Evolutionary conservation across 2,797 vertebrate species (phyloP).

Genomic region (Dryobates pubescens): DNA sequence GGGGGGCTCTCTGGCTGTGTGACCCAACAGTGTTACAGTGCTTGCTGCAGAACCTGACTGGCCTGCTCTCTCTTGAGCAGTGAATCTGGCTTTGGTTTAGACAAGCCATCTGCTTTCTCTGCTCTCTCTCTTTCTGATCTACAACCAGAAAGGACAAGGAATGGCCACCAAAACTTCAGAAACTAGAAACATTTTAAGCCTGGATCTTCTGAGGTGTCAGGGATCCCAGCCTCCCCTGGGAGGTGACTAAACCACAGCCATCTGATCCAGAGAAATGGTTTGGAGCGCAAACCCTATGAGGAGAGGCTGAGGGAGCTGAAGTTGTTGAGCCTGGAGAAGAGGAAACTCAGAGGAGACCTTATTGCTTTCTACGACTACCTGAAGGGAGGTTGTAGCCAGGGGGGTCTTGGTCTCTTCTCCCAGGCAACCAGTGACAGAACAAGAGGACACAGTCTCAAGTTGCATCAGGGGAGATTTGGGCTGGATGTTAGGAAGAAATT

Average conservation of each 20-base stretch:
- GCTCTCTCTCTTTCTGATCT: not conserved
- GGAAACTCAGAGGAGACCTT: no score
- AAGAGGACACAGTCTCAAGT: no score
- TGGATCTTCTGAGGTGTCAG: not conserved
- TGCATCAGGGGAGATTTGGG: no score
- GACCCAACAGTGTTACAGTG: not conserved
- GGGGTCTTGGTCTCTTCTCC: no score
- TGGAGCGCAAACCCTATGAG: no score
- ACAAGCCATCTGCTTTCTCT: conserved; percentile 2
- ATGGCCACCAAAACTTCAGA: not conserved
- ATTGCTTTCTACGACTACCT: no score
- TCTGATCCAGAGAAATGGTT: rapidly evolving
- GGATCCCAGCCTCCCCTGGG: not conserved
- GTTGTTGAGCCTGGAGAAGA: no score
- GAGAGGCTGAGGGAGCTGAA: no score
- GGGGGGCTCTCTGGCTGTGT: not conserved
- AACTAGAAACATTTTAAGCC: not conserved
- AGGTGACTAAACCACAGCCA: not conserved
- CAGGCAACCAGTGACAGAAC: no score
- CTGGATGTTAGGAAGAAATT: no score
- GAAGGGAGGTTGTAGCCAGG: no score
- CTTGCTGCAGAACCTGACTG: not conserved
- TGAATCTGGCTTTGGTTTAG: not conserved
- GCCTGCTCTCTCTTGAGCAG: not conserved
- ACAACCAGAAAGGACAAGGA: not conserved